Base-by-base conservation (phyloP, 2,888 invertebrate species). In the Blastobasis lacticolella region DNA sequence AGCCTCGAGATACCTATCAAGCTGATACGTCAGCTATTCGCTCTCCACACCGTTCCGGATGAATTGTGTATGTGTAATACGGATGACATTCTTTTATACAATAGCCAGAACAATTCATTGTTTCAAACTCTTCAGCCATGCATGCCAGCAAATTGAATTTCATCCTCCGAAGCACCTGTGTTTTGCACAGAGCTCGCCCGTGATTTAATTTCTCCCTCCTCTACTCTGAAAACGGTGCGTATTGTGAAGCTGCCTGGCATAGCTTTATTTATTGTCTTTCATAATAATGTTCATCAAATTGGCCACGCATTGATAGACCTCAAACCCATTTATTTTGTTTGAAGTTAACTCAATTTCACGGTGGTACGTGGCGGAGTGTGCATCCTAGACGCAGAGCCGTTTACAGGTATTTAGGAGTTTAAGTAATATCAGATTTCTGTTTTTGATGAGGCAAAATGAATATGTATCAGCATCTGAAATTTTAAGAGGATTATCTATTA, bases 301-400 rank as follows among this genome's bases (percentile, higher is more conserved):
- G 61, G 63, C 56, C 57, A 53, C 62, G 60, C 67, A 58, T 60
- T 63, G 65, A 63, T 69, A 64, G 56, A 54, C 57, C 54, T 54
- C 57, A 57, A 67, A 55, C 58, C 60, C 64, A 69, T 75, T 71
- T 71, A 75, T 74, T 74, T 74, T 69, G 73, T 75, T 73, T 72
- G 73, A 72, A 65, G 76, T 71, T 66, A 71, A 78, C 71, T 71
- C 76, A 78, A 77, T 78, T 78, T 78, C 78, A 78, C 76, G 78
- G 71, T 67, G 55, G 61, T 48, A 56, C 42, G n/a, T 42, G 42
- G 52, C 51, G 54, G 56, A 52, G 51, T 38, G 44, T 49, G 44
- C 10, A 38, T 44, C 44, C 10, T 49, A 6, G 4, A 23, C 23
- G 36, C n/a, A 42, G 48, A 8, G 48, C 6, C 43, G 38, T 6